These are phyloP conservation scores for Criorhina ranunculi DNA, from an alignment of 2,888 invertebrate species.

Conservation along the genomic window DNA sequence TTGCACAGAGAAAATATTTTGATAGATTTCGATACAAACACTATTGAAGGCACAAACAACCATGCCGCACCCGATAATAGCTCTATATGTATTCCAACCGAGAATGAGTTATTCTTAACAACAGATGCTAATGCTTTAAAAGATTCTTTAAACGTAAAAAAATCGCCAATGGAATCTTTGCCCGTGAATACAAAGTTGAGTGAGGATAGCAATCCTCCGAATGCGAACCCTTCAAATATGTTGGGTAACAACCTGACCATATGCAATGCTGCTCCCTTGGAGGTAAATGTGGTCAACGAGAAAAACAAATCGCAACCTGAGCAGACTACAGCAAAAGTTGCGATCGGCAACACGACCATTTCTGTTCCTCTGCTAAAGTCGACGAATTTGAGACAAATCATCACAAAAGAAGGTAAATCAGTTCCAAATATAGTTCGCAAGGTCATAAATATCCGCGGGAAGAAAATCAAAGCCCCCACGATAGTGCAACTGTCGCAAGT, in stretches of 20 bases:
- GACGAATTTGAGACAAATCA: slow-evolving; percentile 80
- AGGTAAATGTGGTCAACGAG: slow-evolving; percentile 1
- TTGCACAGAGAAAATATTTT: slow-evolving; percentile 59
- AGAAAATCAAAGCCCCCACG: slow-evolving; percentile 82
- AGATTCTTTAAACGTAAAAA: slow-evolving; percentile 38
- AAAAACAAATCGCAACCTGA: slow-evolving; percentile 83
- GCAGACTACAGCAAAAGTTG: slow-evolving; percentile 86
- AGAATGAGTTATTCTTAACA: slow-evolving; percentile 47
- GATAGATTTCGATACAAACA: slow-evolving; percentile 61
- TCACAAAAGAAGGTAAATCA: slow-evolving; percentile 69
- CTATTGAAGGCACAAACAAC: slow-evolving; percentile 44
- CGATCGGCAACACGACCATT: slow-evolving; percentile 84
- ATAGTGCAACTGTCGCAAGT: slow-evolving; percentile 83
- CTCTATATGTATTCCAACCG: slow-evolving; percentile 53
- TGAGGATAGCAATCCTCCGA: slow-evolving; percentile 22
- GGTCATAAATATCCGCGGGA: slow-evolving; percentile 77
- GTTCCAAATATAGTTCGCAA: slow-evolving; percentile 63
- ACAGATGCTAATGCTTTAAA: slow-evolving; percentile 45
- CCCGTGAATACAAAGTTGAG: background rate
- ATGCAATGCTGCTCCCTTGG: background rate
- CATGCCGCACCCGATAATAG: slow-evolving; percentile 29
- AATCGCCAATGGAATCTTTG: slow-evolving; percentile 17
- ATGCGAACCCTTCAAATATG: slow-evolving; percentile 17
- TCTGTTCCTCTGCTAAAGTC: slow-evolving; percentile 84
- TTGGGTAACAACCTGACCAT: background rate